phyloP scores from a whole-genome alignment of 1,140 invertebrate genomes.

The Harpegnathos saltator region DNA sequence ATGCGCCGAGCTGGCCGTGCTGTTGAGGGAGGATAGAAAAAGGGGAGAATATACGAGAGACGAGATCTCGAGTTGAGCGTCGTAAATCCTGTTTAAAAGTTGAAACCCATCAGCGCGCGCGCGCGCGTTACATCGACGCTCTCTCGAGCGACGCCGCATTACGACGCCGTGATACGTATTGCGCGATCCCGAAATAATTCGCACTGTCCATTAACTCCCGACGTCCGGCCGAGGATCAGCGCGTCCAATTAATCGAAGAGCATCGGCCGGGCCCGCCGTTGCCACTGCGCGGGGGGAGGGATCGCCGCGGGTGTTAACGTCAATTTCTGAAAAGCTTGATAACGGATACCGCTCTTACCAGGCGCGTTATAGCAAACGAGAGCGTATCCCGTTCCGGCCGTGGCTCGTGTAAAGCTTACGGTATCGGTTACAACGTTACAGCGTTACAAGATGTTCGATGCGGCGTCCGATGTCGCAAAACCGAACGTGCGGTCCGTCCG shows the following conservation, averaged over 20 bases:
- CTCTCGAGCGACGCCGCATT: not conserved
- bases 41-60: too few species aligned
- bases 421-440: constrained; percentile 67
- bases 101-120: not conserved
- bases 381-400: constrained; percentile 53
- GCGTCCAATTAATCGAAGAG: constrained; percentile 57
- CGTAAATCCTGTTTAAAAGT: not conserved
- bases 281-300: constrained; percentile 19
- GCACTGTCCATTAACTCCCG: constrained; percentile 21
- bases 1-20: too few species aligned
- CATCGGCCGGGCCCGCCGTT: not conserved
- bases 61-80: too few species aligned
- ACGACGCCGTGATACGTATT: not conserved
- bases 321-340: constrained; percentile 62
- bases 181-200: not conserved
- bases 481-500: constrained; percentile 25
- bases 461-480: constrained; percentile 55
- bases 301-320: constrained; percentile 51
- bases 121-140: not conserved
- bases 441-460: constrained; percentile 62
- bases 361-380: constrained; percentile 50
- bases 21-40: too few species aligned
- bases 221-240: not conserved
- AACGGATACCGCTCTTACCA: constrained; percentile 63
- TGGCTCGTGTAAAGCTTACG: constrained; percentile 63